A percentile compares a stretch with the other conserved stretches of the same genome.
phyloP scores from a whole-genome alignment of 2,888 invertebrate species.

The Temnothorax rugatulus region DNA sequence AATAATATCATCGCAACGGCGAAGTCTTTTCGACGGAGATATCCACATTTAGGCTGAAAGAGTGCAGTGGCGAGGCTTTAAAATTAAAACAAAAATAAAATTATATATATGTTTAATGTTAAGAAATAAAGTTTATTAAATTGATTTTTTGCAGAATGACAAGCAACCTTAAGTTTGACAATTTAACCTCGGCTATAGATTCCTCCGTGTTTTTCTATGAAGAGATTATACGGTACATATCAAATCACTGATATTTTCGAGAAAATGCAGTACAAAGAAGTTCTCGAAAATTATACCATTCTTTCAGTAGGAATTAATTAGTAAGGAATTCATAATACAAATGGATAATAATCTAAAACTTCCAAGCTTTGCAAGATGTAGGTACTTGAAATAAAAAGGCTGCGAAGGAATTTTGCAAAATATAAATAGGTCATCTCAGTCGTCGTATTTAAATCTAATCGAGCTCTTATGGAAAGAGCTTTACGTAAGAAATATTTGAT shows the following conservation, averaged over 20 bases:
- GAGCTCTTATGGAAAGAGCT: not conserved
- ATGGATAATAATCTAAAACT: not conserved
- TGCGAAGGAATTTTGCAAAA: not conserved
- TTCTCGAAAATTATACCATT: not conserved
- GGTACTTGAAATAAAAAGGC: not conserved
- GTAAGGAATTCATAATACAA: not conserved
- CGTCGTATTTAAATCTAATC: not conserved
- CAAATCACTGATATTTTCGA: not conserved
- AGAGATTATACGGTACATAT: not conserved
- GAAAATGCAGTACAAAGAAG: not conserved
- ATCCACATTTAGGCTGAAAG: constrained; percentile 56
- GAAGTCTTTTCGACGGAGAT: constrained; percentile 48
- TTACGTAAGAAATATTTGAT: not conserved
- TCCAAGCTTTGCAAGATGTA: not conserved
- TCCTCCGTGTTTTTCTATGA: not conserved
- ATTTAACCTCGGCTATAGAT: not conserved
- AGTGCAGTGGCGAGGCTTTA: constrained; percentile 51
- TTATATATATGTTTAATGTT: not conserved
- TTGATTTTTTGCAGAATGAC: not conserved
- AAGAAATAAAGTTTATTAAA: constrained; percentile 4
- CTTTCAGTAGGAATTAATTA: not conserved
- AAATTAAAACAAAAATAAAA: constrained; percentile 12
- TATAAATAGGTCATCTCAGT: not conserved
- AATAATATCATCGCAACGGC: constrained; percentile 54
- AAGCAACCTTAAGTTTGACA: not conserved